Percentiles rank a stretch among this genome's conserved stretches.
These are phyloP conservation scores for Stigmatopora nigra DNA, from an alignment of 2,113 vertebrate species.

Conservation along the genomic window DNA sequence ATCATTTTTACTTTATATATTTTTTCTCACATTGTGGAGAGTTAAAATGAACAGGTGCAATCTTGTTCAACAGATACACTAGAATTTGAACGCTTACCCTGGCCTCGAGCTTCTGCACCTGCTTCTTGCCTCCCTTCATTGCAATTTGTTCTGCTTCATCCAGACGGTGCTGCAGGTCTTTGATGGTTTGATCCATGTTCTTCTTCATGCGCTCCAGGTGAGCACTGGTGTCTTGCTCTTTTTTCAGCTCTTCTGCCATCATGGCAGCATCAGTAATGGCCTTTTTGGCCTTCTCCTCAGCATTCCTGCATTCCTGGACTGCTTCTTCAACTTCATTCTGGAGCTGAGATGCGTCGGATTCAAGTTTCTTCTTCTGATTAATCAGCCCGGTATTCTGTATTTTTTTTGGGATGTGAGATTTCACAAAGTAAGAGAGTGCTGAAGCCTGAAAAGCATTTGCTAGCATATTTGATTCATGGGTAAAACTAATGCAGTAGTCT, in stretches of 20 bases:
- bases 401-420: neutral
- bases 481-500: neutral
- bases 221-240: slow-evolving; percentile 82
- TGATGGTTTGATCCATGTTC: slow-evolving; percentile 66
- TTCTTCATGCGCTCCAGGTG: slow-evolving; percentile 84
- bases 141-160: slow-evolving; percentile 80
- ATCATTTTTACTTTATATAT: neutral
- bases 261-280: slow-evolving; percentile 77
- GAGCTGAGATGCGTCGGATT: slow-evolving; percentile 58
- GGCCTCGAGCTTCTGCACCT: slow-evolving; percentile 81
- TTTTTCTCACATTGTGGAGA: neutral
- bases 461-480: neutral
- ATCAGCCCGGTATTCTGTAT: slow-evolving; percentile 70
- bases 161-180: slow-evolving; percentile 74
- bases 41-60: neutral
- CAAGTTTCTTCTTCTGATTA: slow-evolving; percentile 71
- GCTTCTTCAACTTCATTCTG: slow-evolving; percentile 65
- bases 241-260: slow-evolving; percentile 87
- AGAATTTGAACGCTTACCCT: slow-evolving; percentile 48
- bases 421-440: neutral
- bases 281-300: slow-evolving; percentile 68
- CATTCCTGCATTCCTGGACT: slow-evolving; percentile 66
- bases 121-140: slow-evolving; percentile 78
- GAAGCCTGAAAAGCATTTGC: neutral
- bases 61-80: neutral